Conservation (phyloP, 2,888 invertebrate genomes). For the Dioctria linearis region DNA sequence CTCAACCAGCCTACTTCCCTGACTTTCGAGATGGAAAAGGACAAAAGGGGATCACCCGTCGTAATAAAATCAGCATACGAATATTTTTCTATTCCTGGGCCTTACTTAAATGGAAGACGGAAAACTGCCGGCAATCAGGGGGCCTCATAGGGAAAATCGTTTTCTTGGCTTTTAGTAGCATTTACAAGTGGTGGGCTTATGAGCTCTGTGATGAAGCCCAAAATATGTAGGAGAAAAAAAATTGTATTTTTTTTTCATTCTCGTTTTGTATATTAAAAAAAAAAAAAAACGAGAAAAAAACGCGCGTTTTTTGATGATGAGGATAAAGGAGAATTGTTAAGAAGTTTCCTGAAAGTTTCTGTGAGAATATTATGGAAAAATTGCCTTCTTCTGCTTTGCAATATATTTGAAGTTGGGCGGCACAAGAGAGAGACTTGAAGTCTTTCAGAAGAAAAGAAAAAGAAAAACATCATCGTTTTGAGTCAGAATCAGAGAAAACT, state of each 20-base stretch:
- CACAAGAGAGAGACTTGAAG: no score
- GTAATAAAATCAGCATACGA: constrained; percentile 52
- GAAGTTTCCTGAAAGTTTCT: constrained; percentile 15
- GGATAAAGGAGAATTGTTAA: constrained; percentile 4
- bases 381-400: background rate
- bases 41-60: constrained; percentile 24
- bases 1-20: no score
- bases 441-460: no score
- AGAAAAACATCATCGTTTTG: no score
- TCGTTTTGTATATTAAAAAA: constrained; percentile 2
- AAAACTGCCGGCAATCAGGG: constrained; percentile 49
- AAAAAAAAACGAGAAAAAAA: background rate
- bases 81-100: constrained; percentile 43
- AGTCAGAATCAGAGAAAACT: no score
- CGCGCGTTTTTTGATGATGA: constrained; percentile 19
- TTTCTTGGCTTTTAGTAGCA: constrained; percentile 16
- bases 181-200: constrained; percentile 43
- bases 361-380: constrained; percentile 10
- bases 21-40: constrained; percentile 7
- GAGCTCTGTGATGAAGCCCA: constrained; percentile 25
- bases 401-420: no score
- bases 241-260: background rate
- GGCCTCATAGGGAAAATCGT: constrained; percentile 44
- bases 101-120: constrained; percentile 3
- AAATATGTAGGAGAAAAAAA: constrained; percentile 17